Conservation (phyloP, 2,113 vertebrate genomes). For the Xiphophorus couchianus region DNA sequence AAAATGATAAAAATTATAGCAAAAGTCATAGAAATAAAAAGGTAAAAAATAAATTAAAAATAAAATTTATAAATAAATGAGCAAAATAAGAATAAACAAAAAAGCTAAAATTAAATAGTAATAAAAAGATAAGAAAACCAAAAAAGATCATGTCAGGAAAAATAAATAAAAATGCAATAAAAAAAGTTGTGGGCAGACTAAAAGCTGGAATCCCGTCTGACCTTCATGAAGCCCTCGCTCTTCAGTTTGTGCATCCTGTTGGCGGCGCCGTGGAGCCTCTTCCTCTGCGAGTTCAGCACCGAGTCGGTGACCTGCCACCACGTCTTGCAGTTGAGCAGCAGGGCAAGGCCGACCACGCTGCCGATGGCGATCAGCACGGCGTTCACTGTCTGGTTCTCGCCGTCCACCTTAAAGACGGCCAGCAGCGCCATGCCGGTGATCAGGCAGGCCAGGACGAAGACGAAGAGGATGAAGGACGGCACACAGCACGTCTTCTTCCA, state of each 20-base stretch:
- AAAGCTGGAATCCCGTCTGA: constrained; percentile 41
- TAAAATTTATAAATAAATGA: too few species aligned
- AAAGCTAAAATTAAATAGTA: neutral
- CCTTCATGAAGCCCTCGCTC: constrained; percentile 99
- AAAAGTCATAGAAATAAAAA: too few species aligned
- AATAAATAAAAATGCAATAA: too few species aligned
- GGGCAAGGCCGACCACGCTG: constrained; percentile 87
- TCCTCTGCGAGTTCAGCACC: constrained; percentile 92
- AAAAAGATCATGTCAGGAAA: too few species aligned
- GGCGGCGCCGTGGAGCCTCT: constrained; percentile 91
- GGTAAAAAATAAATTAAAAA: too few species aligned
- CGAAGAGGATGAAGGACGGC: constrained; percentile 92
- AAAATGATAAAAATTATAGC: too few species aligned
- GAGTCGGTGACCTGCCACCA: constrained; percentile 97
- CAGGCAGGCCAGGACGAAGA: constrained; percentile 86
- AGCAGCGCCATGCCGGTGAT: constrained; percentile 86
- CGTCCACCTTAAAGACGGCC: constrained; percentile 86
- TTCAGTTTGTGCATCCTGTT: constrained; percentile 93
- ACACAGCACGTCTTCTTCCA: constrained; percentile 98
- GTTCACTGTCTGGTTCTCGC: constrained; percentile 86
- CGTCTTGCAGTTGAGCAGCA: constrained; percentile 92
- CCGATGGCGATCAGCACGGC: constrained; percentile 86
- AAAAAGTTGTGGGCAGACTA: neutral
- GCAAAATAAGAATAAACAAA: too few species aligned
- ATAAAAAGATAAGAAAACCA: too few species aligned